A percentile compares a stretch with the other conserved stretches of the same genome.
Conservation (phyloP, 2,113 vertebrate species). For the Sapayoa aenigma region DNA sequence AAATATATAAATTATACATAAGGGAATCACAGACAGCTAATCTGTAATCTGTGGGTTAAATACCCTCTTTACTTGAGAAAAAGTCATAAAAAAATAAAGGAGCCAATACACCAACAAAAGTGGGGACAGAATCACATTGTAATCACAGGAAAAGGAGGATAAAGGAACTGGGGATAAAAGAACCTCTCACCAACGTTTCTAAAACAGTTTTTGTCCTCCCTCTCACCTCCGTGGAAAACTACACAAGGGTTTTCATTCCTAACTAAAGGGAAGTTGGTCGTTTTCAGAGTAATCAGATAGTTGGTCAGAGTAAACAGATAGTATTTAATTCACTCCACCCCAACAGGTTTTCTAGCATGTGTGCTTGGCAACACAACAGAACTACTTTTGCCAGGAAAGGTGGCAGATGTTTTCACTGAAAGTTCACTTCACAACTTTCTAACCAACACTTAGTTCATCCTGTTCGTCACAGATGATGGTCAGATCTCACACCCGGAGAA, state of each 20-base stretch:
- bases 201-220: not conserved
- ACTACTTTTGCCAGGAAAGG: not conserved
- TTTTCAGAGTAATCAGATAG: not conserved
- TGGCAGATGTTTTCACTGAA: not conserved
- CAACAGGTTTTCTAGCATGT: rapidly evolving
- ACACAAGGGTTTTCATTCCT: not conserved
- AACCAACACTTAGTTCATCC: not conserved
- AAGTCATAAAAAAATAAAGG: not conserved
- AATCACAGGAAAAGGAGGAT: not conserved
- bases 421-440: not conserved
- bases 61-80: rapidly evolving
- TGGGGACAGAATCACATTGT: not conserved
- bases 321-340: not conserved
- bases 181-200: not conserved
- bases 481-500: not conserved
- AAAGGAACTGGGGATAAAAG: not conserved
- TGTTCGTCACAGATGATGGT: rapidly evolving
- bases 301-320: too few species aligned
- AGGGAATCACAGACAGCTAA: not conserved
- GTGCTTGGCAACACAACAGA: not conserved
- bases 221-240: not conserved
- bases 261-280: not conserved
- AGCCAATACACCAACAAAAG: rapidly evolving
- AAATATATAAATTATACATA: rapidly evolving
- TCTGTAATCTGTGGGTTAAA: not conserved